Evolutionary conservation across 2,113 vertebrate species (phyloP).

Genomic region (Oxyura jamaicensis): DNA sequence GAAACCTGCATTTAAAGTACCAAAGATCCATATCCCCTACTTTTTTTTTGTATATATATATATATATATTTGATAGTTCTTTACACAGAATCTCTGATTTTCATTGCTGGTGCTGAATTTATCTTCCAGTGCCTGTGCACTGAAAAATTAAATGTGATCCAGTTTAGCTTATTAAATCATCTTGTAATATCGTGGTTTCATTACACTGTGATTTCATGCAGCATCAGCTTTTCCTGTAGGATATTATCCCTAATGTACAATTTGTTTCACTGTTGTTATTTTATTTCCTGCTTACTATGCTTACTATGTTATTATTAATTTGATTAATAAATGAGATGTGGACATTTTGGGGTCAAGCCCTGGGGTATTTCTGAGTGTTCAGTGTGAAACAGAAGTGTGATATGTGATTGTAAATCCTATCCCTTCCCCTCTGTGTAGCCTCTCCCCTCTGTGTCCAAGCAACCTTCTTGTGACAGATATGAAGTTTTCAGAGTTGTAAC

Average conservation of each 20-base stretch:
- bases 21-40: background rate
- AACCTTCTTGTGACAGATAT: background rate
- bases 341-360: background rate
- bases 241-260: background rate
- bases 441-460: background rate
- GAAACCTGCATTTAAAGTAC: background rate
- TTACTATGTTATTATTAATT: background rate
- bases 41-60: background rate
- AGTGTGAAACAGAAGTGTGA: background rate
- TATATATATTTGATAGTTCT: background rate
- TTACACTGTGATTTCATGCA: background rate
- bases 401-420: background rate
- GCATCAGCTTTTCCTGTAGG: background rate
- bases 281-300: background rate
- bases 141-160: background rate
- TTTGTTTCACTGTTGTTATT: background rate
- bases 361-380: background rate
- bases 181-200: background rate
- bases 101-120: background rate
- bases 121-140: background rate
- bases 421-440: background rate
- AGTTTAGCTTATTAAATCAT: background rate
- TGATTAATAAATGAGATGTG: slow-evolving; percentile 8
- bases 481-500: background rate
- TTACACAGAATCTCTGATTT: background rate